Evolutionary conservation across 2,797 vertebrate species (phyloP).

Genomic region (Chelmon rostratus): DNA sequence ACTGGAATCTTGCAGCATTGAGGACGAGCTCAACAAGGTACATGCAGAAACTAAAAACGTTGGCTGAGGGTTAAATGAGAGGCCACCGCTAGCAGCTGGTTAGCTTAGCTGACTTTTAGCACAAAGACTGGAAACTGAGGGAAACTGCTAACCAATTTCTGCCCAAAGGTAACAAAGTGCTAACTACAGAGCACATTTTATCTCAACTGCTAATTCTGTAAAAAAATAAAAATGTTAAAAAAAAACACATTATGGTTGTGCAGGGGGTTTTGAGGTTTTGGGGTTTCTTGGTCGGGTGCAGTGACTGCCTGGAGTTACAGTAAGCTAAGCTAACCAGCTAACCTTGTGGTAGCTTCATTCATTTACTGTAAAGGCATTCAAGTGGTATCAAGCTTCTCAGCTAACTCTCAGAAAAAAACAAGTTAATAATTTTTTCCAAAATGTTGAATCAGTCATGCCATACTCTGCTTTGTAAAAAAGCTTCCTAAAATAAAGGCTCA

Average conservation of each 20-base stretch:
- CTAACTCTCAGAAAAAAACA: not conserved
- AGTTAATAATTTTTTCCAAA: not conserved
- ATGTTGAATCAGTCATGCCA: not conserved
- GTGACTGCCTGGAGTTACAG: not conserved
- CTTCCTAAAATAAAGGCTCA: not conserved
- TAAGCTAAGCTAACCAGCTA: not conserved
- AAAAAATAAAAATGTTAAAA: not conserved
- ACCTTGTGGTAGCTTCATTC: not conserved
- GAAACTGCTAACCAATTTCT: too few species aligned
- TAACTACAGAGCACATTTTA: not conserved
- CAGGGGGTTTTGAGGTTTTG: too few species aligned
- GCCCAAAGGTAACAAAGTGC: not conserved
- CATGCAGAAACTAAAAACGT: not conserved
- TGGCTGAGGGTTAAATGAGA: not conserved
- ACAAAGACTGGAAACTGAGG: not conserved
- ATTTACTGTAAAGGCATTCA: too few species aligned
- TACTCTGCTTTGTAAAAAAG: too few species aligned
- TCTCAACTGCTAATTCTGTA: not conserved
- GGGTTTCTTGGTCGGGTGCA: not conserved
- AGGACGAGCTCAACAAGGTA: conserved; percentile 96
- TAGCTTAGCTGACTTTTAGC: not conserved
- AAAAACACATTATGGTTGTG: not conserved
- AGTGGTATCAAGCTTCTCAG: not conserved
- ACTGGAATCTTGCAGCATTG: conserved; percentile 91
- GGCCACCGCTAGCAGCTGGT: not conserved